A percentile compares a stretch with the other conserved stretches of the same genome.
phyloP scores from a whole-genome alignment of 1,140 invertebrate genomes.

The Augochlora pura region DNA sequence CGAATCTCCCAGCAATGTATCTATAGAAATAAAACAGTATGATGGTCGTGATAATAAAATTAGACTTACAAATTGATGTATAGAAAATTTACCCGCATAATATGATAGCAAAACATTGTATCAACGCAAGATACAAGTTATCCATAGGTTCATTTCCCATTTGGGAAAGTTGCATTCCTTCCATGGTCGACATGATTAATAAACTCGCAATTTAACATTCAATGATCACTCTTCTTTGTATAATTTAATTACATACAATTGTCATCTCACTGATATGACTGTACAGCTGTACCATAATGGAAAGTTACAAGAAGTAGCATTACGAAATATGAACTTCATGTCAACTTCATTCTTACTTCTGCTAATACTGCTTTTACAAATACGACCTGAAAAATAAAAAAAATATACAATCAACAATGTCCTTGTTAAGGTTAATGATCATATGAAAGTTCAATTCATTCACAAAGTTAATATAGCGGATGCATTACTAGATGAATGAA shows the following conservation, averaged over 20 bases:
- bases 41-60: not conserved
- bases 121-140: conserved; percentile 92
- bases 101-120: conserved; percentile 95
- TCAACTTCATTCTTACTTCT: conserved; percentile 17
- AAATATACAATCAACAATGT: not conserved
- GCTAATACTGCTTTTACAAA: not conserved
- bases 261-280: conserved; percentile 49
- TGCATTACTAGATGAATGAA: not conserved
- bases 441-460: not conserved
- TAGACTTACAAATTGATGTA: conserved; percentile 13
- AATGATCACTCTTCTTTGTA: not conserved
- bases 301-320: not conserved
- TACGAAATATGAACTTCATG: conserved; percentile 8
- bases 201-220: not conserved
- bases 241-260: conserved; percentile 21
- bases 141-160: conserved; percentile 82
- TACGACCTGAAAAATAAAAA: conserved; percentile 2
- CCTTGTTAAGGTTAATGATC: not conserved
- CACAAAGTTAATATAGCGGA: not conserved
- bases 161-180: not conserved
- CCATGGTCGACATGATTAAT: conserved; percentile 15
- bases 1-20: conserved; percentile 92
- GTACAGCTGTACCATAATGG: not conserved
- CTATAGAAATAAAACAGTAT: conserved; percentile 80
- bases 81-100: conserved; percentile 87